Percentiles rank a stretch among this genome's conserved stretches.
Evolutionary conservation across 64 coral and sea anemone species (phyloP).

Genomic region (Anthopleura sola): DNA sequence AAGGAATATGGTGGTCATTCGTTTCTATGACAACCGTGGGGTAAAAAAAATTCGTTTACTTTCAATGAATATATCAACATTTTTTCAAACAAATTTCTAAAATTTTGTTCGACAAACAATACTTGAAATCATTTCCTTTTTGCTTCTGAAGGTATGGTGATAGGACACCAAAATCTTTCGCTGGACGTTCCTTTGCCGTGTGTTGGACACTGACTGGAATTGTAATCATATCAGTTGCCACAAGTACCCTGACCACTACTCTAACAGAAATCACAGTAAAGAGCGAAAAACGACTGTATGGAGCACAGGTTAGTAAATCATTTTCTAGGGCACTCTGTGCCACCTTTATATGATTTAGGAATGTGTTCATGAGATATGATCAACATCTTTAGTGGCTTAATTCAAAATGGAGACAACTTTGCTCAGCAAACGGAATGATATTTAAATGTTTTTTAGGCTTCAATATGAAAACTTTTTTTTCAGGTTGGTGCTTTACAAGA

Average conservation of each 20-base stretch:
- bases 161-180: conserved; percentile 20
- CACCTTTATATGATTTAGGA: no score
- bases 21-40: conserved; percentile 60
- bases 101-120: no score
- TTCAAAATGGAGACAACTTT: no score
- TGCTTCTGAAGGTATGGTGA: conserved; percentile 45
- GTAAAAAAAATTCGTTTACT: conserved; percentile 8
- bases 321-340: neutral
- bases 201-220: conserved; percentile 54
- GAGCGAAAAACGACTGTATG: conserved; percentile 18
- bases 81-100: no score
- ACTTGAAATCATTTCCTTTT: no score
- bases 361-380: neutral
- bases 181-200: conserved; percentile 52
- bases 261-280: conserved; percentile 43
- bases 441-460: no score
- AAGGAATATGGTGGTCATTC: conserved; percentile 57
- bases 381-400: no score
- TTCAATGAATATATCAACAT: neutral
- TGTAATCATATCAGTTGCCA: conserved; percentile 47
- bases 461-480: neutral
- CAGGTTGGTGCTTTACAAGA: conserved; percentile 49
- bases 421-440: no score
- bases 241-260: conserved; percentile 38
- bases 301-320: conserved; percentile 25